These are phyloP conservation scores for Lepus europaeus DNA, from an alignment of 2,113 vertebrate species.

Conservation along the genomic window DNA sequence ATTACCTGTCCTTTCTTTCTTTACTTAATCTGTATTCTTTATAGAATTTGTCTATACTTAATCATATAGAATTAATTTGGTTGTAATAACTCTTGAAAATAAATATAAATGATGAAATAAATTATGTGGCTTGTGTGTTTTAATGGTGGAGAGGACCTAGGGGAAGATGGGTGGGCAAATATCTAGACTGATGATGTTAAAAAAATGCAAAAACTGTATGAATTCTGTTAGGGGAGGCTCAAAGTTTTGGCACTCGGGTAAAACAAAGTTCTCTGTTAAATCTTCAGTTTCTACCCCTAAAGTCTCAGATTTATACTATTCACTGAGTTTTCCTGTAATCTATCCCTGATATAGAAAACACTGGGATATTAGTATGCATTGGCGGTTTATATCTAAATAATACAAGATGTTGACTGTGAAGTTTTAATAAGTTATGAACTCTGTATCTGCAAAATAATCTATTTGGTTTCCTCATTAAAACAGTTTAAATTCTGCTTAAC, in stretches of 20 bases:
- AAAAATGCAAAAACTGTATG: constrained; percentile 33
- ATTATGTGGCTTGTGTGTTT: constrained; percentile 54
- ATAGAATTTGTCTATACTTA: constrained; percentile 58
- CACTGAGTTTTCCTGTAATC: constrained; percentile 75
- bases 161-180: neutral
- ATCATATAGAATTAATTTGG: constrained; percentile 62
- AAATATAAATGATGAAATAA: constrained; percentile 60
- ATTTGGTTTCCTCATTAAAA: constrained; percentile 82
- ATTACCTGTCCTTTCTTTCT: neutral
- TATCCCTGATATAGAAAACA: constrained; percentile 74
- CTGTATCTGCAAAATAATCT: constrained; percentile 71
- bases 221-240: constrained; percentile 68
- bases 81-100: constrained; percentile 71
- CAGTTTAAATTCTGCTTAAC: constrained; percentile 76
- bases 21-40: constrained; percentile 55
- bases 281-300: constrained; percentile 78
- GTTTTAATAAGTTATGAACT: constrained; percentile 77
- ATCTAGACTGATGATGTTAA: constrained; percentile 55
- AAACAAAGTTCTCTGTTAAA: constrained; percentile 80
- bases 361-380: constrained; percentile 69
- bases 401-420: constrained; percentile 70
- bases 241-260: constrained; percentile 77
- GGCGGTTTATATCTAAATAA: constrained; percentile 72
- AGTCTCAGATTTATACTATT: constrained; percentile 83
- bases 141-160: constrained; percentile 35